Conservation (phyloP, 2,113 vertebrate genomes). For the Synchiropus splendidus region DNA sequence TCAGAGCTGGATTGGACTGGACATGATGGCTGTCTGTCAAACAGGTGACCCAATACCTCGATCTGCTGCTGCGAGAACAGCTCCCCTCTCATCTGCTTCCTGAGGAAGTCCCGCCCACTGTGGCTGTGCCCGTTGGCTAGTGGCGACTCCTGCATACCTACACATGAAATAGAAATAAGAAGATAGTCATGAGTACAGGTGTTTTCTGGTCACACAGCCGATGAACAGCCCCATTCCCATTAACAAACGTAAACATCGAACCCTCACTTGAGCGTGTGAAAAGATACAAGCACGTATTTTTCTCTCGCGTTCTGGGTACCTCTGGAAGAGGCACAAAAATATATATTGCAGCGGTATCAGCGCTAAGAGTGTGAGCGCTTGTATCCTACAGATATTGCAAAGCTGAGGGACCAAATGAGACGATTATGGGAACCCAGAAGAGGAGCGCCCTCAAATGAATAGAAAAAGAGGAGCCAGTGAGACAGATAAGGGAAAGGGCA, state of each 20-base stretch:
- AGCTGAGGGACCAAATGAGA: constrained; percentile 65
- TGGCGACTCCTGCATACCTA: constrained; percentile 90
- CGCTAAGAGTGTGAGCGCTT: constrained; percentile 61
- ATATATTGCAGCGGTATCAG: constrained; percentile 55
- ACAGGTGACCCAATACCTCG: constrained; percentile 96
- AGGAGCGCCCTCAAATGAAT: constrained; percentile 68
- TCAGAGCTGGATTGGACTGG: constrained; percentile 73
- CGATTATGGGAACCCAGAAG: constrained; percentile 72
- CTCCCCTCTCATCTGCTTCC: constrained; percentile 98
- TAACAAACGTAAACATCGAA: no score
- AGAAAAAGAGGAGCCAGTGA: constrained; percentile 60
- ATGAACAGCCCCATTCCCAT: no score
- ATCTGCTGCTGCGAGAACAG: constrained; percentile 96
- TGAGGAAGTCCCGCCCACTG: constrained; percentile 91
- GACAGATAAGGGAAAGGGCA: constrained; percentile 56
- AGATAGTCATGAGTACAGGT: no score
- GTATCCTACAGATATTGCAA: constrained; percentile 67
- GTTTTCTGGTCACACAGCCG: no score
- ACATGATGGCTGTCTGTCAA: constrained; percentile 85
- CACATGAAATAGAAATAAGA: constrained; percentile 10
- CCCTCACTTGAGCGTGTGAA: no score
- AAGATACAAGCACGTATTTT: no score
- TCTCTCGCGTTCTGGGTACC: no score
- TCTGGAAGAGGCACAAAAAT: constrained; percentile 38
- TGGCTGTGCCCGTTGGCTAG: constrained; percentile 93